phyloP scores from a whole-genome alignment of 2,888 invertebrate genomes.

The Drosophila merina region DNA sequence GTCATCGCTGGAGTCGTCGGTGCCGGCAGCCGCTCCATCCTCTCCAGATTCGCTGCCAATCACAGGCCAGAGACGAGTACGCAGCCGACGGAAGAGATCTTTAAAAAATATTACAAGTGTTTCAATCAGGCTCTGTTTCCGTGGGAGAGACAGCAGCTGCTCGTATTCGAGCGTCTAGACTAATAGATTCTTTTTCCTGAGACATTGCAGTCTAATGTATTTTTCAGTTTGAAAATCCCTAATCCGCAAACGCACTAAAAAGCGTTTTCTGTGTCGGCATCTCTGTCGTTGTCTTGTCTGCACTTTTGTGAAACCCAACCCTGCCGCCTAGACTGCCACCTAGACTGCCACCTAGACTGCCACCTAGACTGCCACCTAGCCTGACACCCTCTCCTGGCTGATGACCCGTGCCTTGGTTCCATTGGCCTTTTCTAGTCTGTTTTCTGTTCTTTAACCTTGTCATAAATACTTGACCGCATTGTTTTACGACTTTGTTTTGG shows the following conservation, averaged over 20 bases:
- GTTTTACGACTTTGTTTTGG: slow-evolving; percentile 52
- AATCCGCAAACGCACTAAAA: slow-evolving; percentile 78
- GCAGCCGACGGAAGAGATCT: slow-evolving; percentile 82
- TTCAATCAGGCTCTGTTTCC: background rate
- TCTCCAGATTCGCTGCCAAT: slow-evolving; percentile 53
- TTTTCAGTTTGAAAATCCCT: slow-evolving; percentile 75
- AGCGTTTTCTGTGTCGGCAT: slow-evolving; percentile 60
- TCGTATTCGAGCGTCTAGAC: slow-evolving; percentile 57
- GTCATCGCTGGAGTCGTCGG: slow-evolving; percentile 40
- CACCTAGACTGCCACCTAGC: too few species aligned
- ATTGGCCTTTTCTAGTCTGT: slow-evolving; percentile 23
- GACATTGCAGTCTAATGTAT: slow-evolving; percentile 69
- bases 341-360: background rate
- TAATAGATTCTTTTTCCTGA: slow-evolving; percentile 8
- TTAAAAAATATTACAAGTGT: slow-evolving; percentile 10
- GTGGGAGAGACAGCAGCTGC: slow-evolving; percentile 81
- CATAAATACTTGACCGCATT: slow-evolving; percentile 78
- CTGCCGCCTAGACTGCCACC: background rate
- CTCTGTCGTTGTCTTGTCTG: slow-evolving; percentile 45
- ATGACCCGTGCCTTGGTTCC: slow-evolving; percentile 10
- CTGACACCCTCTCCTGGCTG: slow-evolving; percentile 10
- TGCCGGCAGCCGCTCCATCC: slow-evolving; percentile 38
- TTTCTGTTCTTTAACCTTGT: slow-evolving; percentile 62
- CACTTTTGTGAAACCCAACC: slow-evolving; percentile 27
- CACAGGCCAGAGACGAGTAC: slow-evolving; percentile 76